phyloP scores from a whole-genome alignment of 2,888 invertebrate species.

The Drosophila lacicola region DNA sequence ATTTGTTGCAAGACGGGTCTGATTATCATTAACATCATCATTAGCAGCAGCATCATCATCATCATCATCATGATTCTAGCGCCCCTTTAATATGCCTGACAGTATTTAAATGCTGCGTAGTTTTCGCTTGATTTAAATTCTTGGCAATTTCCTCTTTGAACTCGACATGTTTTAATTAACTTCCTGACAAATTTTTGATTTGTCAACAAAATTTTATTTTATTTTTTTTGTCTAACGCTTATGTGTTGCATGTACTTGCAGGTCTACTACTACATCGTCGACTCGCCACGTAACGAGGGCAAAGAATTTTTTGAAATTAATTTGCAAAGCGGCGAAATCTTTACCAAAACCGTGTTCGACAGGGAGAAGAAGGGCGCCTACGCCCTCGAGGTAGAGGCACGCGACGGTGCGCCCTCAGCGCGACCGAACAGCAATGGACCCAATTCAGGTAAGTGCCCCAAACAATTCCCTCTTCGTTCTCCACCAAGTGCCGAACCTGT shows the following conservation, averaged over 20 bases:
- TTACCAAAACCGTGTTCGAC: conserved; percentile 98
- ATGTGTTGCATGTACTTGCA: conserved; percentile 83
- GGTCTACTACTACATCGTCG: conserved; percentile 97
- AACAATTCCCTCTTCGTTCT: not conserved
- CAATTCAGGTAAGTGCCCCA: conserved; percentile 93
- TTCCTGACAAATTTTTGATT: conserved; percentile 44
- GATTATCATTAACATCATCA: conserved; percentile 56
- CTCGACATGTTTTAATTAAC: conserved; percentile 67
- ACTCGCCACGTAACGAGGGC: conserved; percentile 95
- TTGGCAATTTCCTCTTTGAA: conserved; percentile 51
- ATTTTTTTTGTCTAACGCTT: conserved; percentile 3
- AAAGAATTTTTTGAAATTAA: conserved; percentile 99
- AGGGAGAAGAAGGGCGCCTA: conserved; percentile 99
- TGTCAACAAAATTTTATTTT: conserved; percentile 16
- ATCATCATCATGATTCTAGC: not conserved
- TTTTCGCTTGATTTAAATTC: conserved; percentile 36
- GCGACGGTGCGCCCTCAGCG: conserved; percentile 98
- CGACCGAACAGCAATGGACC: conserved; percentile 97
- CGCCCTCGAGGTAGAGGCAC: conserved; percentile 97
- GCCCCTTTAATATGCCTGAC: no score
- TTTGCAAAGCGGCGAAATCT: conserved; percentile 97
- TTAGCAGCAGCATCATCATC: not conserved
- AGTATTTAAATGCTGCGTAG: conserved; percentile 27
- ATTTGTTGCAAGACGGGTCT: conserved; percentile 34
- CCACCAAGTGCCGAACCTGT: no score